Conservation (phyloP, 2,113 vertebrate species). For the Gnathonemus longibarbis region DNA sequence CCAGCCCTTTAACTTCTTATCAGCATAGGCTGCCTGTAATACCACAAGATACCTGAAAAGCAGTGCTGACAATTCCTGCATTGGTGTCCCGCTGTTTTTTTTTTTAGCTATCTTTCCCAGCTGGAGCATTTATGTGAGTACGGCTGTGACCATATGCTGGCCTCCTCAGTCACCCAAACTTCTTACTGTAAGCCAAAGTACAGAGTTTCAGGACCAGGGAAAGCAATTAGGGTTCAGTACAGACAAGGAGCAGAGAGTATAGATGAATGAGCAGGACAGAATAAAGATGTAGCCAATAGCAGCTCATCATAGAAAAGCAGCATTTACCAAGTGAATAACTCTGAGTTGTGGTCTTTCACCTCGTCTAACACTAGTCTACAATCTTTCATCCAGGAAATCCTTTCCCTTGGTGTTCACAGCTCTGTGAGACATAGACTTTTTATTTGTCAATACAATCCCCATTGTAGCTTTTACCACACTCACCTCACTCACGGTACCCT, state of each 20-base stretch:
- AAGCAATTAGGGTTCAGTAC: neutral
- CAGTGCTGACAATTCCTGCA: neutral
- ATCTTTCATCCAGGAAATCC: neutral
- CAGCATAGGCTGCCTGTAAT: neutral
- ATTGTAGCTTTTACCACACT: neutral
- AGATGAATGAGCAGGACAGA: neutral
- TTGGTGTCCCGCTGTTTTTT: neutral
- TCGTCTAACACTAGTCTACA: neutral
- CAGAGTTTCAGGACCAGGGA: neutral
- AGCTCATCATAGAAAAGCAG: neutral
- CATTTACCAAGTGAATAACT: neutral
- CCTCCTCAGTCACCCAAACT: neutral
- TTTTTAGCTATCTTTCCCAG: neutral
- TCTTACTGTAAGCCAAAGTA: neutral
- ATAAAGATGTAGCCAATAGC: neutral
- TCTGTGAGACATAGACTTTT: neutral
- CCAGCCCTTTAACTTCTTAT: neutral
- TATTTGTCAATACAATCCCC: neutral
- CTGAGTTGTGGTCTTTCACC: neutral
- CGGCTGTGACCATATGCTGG: neutral
- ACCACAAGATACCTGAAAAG: neutral
- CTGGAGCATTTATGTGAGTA: neutral
- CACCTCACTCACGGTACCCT: neutral
- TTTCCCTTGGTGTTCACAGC: neutral
- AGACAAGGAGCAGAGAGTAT: neutral